These are phyloP conservation scores for Aurelia aurita DNA, from an alignment of 30 jellyfish, hydroid and myxozoan genomes.

Conservation along the genomic window DNA sequence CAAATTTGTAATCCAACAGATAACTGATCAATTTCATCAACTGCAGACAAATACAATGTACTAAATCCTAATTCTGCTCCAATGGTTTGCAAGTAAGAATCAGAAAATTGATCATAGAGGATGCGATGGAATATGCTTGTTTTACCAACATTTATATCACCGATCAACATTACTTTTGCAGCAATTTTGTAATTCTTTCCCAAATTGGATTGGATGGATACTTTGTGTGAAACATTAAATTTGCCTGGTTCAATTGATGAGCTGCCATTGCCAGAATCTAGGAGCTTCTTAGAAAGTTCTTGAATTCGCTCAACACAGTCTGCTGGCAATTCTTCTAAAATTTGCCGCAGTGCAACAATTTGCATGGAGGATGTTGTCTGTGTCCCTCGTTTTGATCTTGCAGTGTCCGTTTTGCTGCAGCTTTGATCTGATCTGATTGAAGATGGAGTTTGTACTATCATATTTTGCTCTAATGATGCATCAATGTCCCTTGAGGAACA, in stretches of 20 bases:
- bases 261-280: slow-evolving; percentile 63
- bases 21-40: slow-evolving; percentile 51
- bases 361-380: slow-evolving; percentile 18
- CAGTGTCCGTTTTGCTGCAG: background rate
- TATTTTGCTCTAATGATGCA: slow-evolving; percentile 22
- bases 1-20: slow-evolving; percentile 74
- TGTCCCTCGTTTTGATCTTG: slow-evolving; percentile 6
- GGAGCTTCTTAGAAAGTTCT: slow-evolving; percentile 36
- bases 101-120: slow-evolving; percentile 85
- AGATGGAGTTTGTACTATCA: background rate
- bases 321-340: slow-evolving; percentile 46
- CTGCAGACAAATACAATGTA: slow-evolving; percentile 51
- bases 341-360: slow-evolving; percentile 45
- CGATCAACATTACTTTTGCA: slow-evolving; percentile 67
- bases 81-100: slow-evolving; percentile 78
- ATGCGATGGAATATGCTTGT: slow-evolving; percentile 92
- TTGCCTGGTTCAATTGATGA: slow-evolving; percentile 59
- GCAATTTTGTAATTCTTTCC: slow-evolving; percentile 37
- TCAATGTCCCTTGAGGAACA: slow-evolving; percentile 9
- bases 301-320: slow-evolving; percentile 48
- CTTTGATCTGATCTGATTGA: slow-evolving; percentile 2
- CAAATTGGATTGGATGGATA: slow-evolving; percentile 3
- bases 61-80: slow-evolving; percentile 89
- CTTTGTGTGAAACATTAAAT: background rate
- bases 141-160: slow-evolving; percentile 86